A percentile compares a stretch with the other conserved stretches of the same genome.
Conservation (phyloP, 1,140 invertebrate genomes). For the Ceratina australensis region DNA sequence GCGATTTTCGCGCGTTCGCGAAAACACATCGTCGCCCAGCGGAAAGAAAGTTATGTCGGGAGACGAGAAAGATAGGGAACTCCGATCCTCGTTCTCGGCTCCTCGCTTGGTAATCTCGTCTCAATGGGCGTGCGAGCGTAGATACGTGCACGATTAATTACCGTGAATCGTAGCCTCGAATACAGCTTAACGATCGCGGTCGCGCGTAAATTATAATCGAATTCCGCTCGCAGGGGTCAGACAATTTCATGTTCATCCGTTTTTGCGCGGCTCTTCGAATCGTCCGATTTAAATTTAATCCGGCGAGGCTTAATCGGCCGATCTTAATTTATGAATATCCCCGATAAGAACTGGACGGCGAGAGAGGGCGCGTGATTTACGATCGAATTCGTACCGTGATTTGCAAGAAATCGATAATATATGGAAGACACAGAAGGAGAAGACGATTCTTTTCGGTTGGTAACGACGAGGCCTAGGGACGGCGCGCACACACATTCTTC, state of each 20-base stretch:
- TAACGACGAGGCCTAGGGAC: not conserved
- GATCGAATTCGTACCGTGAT: slow-evolving; percentile 40
- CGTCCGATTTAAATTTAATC: slow-evolving; percentile 42
- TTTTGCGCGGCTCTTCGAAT: slow-evolving; percentile 34
- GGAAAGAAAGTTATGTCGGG: slow-evolving; percentile 31
- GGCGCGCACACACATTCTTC: slow-evolving; percentile 2
- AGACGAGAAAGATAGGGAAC: not conserved
- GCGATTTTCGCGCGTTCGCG: slow-evolving; percentile 51
- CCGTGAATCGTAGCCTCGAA: slow-evolving; percentile 17
- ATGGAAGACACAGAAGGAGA: slow-evolving; percentile 42
- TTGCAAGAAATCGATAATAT: slow-evolving; percentile 51
- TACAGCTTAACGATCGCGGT: slow-evolving; percentile 19
- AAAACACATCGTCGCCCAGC: slow-evolving; percentile 26
- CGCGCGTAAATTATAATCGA: slow-evolving; percentile 43
- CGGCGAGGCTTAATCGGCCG: slow-evolving; percentile 38
- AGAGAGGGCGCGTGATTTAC: slow-evolving; percentile 44
- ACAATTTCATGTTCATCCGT: slow-evolving; percentile 18
- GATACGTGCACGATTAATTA: slow-evolving; percentile 20
- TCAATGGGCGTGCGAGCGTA: not conserved
- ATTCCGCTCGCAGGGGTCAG: slow-evolving; percentile 3
- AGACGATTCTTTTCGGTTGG: slow-evolving; percentile 22
- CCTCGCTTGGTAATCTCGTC: not conserved
- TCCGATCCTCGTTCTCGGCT: not conserved
- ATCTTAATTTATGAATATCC: slow-evolving; percentile 52
- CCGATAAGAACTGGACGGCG: slow-evolving; percentile 31